Base-by-base conservation (phyloP, 2,113 vertebrate species). In the Oophaga pumilio region DNA sequence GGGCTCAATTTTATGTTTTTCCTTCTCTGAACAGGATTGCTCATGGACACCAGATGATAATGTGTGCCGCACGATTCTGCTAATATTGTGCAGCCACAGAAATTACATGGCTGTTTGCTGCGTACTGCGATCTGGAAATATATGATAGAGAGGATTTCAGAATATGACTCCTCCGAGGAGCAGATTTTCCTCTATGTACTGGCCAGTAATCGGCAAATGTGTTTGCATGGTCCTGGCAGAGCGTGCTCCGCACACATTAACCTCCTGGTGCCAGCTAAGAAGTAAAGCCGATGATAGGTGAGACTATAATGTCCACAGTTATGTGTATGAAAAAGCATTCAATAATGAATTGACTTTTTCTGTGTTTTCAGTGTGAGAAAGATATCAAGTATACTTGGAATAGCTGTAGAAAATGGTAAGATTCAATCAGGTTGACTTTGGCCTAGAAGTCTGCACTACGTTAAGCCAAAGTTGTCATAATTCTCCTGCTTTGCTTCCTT, bases 331-430 rank as follows among this genome's bases (percentile, higher is more conserved):
- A 94, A 92, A 94, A 92, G 87, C 93, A 73, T 91, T 91, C 95
- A 97, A 95, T 97, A 97, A 97, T 95, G 88, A 96, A 97, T 94
- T 95, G 94, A 93, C 95, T 95, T 95, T 98, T 96, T 98, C 94
- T 99, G 96, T 96, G 95, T 97, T 99, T 98, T 96, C 97, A 98
- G 97, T 97, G 96, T 98, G 95, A 98, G 96, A 98, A 99, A 98
- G 94, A 97, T 99, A 96, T 97, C 97, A 96, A 98, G 97, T 97
- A 94, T 99, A 95, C 97, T 99, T 97, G 97, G 97, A 95, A 97
- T 99, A 97, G 97, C 97, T 98, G 97, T 99, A 98, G 97, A 98
- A 93, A 96, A 97, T 99, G 97, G 98, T 99, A 99, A 99, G 97
- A 97, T 90, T 93, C 91, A 93, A 94, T 94, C 92, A 95, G 94